Base-by-base conservation (phyloP, 2,113 vertebrate species). In the Coregonus clupeaformis region DNA sequence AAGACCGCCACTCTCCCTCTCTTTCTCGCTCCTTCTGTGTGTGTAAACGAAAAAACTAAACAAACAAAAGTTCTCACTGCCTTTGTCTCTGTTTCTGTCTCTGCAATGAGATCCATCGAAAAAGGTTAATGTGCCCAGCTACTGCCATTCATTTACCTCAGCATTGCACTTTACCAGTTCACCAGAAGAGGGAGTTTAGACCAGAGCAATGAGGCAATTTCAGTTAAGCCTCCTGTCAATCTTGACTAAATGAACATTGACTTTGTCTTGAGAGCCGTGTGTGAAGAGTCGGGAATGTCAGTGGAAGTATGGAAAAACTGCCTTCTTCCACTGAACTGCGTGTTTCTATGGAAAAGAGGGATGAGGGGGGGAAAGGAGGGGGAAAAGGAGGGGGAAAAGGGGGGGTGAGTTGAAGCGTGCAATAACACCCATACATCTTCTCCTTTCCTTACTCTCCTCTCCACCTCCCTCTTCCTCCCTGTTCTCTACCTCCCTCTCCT, bases 251-350 rank as follows among this genome's bases (percentile, higher is more conserved):
- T 69, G 30, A 82, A 71, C 64, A 49, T 64, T 18, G 59, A 78
- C 67, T 82, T 47, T 77, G 63, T 73, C 62, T 66, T 64, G n/a
- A 72, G 59, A 80, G 78, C 81, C 75, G 36, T 69, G 45, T 62
- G 73, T 78, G 49, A 66, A 36, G 47, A 76, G 72, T 74, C 42
- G 25, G 73, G 79, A 80, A 77, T 71, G 72, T 76, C 69, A 68
- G 4, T 71, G 78, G 70, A 84, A 88, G 82, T 78, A 84, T 84
- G 76, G 77, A 78, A 81, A 82, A 82, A 78, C 74, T 82, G 52
- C 78, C 6, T 20, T 64, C 22, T 29, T 84, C 81, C 57, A 22
- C n/a, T 59, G 20, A 6, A 14, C 75, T 79, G 60, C 73, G 12
- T 7, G 27, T 30, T 72, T 32, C 49, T 62, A 72, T n/a, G 70